Evolutionary conservation across 2,888 invertebrate genomes (phyloP).

Genomic region (Leucania comma): DNA sequence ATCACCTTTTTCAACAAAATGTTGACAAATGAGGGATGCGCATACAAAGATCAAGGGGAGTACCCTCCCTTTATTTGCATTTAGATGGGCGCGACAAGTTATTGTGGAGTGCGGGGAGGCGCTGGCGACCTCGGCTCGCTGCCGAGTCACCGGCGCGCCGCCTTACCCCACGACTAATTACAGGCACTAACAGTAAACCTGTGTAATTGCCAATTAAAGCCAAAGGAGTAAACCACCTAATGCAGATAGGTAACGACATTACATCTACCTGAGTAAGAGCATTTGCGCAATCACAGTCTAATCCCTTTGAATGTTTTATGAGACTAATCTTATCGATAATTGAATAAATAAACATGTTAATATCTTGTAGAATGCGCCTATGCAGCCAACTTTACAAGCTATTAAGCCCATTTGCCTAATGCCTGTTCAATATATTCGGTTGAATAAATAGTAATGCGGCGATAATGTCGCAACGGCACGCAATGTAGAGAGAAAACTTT

Average conservation of each 20-base stretch:
- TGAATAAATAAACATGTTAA: conserved; percentile 65
- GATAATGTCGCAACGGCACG: conserved; percentile 60
- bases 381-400: conserved; percentile 54
- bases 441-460: conserved; percentile 55
- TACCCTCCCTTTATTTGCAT: conserved; percentile 85
- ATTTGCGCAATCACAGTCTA: conserved; percentile 45
- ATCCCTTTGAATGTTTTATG: conserved; percentile 54
- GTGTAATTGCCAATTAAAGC: conserved; percentile 70
- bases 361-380: conserved; percentile 64
- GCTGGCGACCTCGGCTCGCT: conserved; percentile 60
- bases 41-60: conserved; percentile 82
- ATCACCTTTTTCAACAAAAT: conserved; percentile 73
- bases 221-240: conserved; percentile 56
- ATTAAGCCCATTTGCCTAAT: conserved; percentile 61
- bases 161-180: conserved; percentile 76
- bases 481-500: conserved; percentile 72
- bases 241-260: conserved; percentile 42
- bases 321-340: conserved; percentile 62
- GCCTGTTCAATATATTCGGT: conserved; percentile 53
- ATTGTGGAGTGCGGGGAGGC: conserved; percentile 71
- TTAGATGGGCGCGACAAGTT: conserved; percentile 86
- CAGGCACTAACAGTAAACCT: conserved; percentile 73
- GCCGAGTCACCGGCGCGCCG: conserved; percentile 53
- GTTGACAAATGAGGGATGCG: conserved; percentile 86
- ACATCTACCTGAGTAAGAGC: conserved; percentile 35